Conservation (phyloP, 2,113 vertebrate genomes). For the Numenius arquata region DNA sequence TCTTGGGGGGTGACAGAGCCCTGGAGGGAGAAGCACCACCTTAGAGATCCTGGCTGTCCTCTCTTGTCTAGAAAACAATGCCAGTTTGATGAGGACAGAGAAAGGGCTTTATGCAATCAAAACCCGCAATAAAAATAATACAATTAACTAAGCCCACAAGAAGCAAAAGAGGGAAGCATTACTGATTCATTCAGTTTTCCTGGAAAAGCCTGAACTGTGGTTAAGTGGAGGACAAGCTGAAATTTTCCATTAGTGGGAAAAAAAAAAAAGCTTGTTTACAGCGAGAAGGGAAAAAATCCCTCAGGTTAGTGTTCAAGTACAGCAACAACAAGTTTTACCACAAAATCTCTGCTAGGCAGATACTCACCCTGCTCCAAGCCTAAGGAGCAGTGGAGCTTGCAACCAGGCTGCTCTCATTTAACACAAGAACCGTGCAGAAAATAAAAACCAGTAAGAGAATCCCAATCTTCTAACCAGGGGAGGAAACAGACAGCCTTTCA, state of each 20-base stretch:
- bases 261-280: not conserved
- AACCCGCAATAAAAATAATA: not conserved
- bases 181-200: not conserved
- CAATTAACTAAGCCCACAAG: not conserved
- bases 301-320: not conserved
- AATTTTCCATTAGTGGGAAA: not conserved
- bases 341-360: not conserved
- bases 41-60: not conserved
- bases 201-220: not conserved
- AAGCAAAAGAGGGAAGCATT: not conserved
- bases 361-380: not conserved
- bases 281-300: not conserved
- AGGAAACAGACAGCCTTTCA: not conserved
- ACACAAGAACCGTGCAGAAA: not conserved
- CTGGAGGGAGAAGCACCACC: not conserved
- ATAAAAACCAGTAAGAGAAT: not conserved
- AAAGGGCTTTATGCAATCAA: not conserved
- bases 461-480: not conserved
- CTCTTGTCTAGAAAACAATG: not conserved
- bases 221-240: not conserved
- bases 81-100: not conserved
- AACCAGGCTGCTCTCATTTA: not conserved
- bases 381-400: not conserved
- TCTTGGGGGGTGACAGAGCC: not conserved
- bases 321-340: not conserved